A percentile compares a stretch with the other conserved stretches of the same genome.
phyloP scores from a whole-genome alignment of 2,113 vertebrate species.

The Catagonus wagneri region DNA sequence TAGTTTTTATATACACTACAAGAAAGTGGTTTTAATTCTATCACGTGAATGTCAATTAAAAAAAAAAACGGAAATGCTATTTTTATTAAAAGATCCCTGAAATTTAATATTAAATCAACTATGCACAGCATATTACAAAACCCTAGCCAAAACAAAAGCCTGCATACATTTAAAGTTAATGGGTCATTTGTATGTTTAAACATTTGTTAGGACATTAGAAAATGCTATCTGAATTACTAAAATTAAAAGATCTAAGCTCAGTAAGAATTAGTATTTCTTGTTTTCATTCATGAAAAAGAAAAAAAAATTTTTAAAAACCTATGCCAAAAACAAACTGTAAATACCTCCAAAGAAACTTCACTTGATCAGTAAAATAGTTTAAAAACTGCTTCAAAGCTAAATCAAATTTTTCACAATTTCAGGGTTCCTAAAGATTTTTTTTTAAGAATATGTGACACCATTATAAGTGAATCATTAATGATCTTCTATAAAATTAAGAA shows the following conservation, averaged over 20 bases:
- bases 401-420: slow-evolving; percentile 21
- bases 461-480: slow-evolving; percentile 29
- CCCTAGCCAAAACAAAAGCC: not conserved
- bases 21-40: slow-evolving; percentile 50
- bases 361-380: slow-evolving; percentile 41
- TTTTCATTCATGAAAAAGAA: slow-evolving; percentile 1
- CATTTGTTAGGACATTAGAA: not conserved
- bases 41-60: slow-evolving; percentile 42
- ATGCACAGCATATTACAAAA: not conserved
- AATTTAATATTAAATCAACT: slow-evolving; percentile 41
- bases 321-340: slow-evolving; percentile 16
- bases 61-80: not conserved
- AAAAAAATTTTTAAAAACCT: not conserved
- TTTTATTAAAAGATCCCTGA: slow-evolving; percentile 40
- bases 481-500: not conserved
- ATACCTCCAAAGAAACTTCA: not conserved
- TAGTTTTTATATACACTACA: not conserved
- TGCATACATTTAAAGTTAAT: slow-evolving; percentile 10
- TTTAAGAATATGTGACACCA: not conserved
- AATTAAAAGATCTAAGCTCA: slow-evolving; percentile 17
- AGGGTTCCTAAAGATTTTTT: not conserved
- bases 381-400: slow-evolving; percentile 36
- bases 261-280: not conserved
- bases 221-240: slow-evolving; percentile 25
- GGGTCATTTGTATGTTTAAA: not conserved